Conservation (phyloP, 2,888 invertebrate genomes). For the Amorpha juglandis region DNA sequence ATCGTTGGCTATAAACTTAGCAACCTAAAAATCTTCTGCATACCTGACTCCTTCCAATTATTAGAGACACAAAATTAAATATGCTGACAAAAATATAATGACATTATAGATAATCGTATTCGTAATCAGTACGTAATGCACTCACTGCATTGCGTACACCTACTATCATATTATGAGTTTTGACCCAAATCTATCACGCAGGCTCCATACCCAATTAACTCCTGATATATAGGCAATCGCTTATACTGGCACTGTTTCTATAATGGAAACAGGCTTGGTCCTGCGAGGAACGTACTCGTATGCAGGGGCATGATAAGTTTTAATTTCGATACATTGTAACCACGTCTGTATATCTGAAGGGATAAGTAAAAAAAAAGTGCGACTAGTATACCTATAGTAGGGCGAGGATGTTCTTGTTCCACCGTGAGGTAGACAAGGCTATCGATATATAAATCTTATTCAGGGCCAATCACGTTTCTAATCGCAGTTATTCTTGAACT, state of each 20-base stretch:
- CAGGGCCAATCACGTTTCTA: too few relatives aligned
- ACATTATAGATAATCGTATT: background rate
- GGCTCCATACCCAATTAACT: conserved; percentile 21
- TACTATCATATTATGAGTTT: conserved; percentile 10
- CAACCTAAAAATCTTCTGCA: too few relatives aligned
- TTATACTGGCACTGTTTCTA: background rate
- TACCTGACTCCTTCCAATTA: too few relatives aligned
- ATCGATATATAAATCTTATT: too few relatives aligned
- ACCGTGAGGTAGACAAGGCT: too few relatives aligned
- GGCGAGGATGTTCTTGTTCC: background rate
- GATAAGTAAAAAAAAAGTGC: too few relatives aligned
- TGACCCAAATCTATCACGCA: conserved; percentile 15
- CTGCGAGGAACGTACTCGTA: background rate
- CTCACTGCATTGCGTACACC: background rate
- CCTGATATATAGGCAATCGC: conserved; percentile 20
- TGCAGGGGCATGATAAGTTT: background rate
- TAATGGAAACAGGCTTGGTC: conserved; percentile 6
- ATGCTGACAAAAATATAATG: too few relatives aligned
- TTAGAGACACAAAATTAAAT: too few relatives aligned
- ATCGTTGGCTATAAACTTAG: too few relatives aligned
- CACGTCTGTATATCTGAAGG: background rate
- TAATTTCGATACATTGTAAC: background rate
- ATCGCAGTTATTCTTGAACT: too few relatives aligned
- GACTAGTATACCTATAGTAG: too few relatives aligned
- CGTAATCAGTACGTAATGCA: background rate